These are phyloP conservation scores for Leptinotarsa peninsularis DNA, from an alignment of 2,888 invertebrate species.

Conservation along the genomic window DNA sequence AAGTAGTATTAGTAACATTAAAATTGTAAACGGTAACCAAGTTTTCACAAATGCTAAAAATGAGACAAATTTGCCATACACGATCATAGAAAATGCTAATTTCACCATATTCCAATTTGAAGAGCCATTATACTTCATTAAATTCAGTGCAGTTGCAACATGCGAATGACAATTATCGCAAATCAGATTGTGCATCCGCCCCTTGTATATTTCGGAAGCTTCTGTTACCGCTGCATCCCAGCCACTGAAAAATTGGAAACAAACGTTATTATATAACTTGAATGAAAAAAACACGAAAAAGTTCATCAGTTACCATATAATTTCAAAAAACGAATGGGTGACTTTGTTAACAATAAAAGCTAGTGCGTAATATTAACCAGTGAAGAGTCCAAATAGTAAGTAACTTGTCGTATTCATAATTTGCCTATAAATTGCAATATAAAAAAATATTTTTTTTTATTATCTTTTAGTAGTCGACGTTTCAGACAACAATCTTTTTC, in stretches of 20 bases:
- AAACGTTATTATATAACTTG: not conserved
- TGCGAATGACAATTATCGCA: slow-evolving; percentile 99
- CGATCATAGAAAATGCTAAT: slow-evolving; percentile 81
- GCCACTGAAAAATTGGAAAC: slow-evolving; percentile 65
- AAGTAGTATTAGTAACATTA: slow-evolving; percentile 55
- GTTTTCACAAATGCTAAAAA: slow-evolving; percentile 79
- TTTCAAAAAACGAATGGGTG: too few species aligned
- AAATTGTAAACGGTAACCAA: slow-evolving; percentile 82
- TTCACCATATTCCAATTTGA: slow-evolving; percentile 94
- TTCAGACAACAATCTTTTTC: too few species aligned
- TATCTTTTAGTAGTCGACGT: too few species aligned
- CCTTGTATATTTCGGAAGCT: slow-evolving; percentile 94
- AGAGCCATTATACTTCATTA: slow-evolving; percentile 87
- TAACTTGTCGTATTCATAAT: too few species aligned
- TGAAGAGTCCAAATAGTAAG: too few species aligned
- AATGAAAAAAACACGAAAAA: too few species aligned
- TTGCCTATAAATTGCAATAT: too few species aligned
- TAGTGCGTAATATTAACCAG: too few species aligned
- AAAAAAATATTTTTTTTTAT: too few species aligned
- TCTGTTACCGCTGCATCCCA: slow-evolving; percentile 92
- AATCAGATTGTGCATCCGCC: slow-evolving; percentile 93
- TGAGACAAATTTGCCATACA: slow-evolving; percentile 85
- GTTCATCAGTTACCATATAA: too few species aligned
- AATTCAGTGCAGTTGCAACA: slow-evolving; percentile 90
- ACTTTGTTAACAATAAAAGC: too few species aligned